These are phyloP conservation scores for Alectura lathami DNA, from an alignment of 2,113 vertebrate species.

Conservation along the genomic window DNA sequence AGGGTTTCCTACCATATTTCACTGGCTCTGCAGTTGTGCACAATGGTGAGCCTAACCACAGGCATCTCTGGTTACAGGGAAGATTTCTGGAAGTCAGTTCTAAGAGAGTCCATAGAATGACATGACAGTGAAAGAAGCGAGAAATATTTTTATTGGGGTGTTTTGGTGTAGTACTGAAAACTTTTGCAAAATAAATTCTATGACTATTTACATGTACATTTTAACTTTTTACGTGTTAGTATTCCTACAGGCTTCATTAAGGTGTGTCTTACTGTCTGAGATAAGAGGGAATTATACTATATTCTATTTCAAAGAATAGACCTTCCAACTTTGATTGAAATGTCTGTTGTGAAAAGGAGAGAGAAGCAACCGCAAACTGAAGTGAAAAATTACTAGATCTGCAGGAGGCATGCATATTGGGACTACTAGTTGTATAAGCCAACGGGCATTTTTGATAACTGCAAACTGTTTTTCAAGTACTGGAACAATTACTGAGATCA, in stretches of 20 bases:
- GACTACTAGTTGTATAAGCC: not conserved
- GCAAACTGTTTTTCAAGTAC: not conserved
- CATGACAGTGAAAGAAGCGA: not conserved
- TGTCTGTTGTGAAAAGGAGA: not conserved
- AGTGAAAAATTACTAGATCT: not conserved
- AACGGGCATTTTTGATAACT: not conserved
- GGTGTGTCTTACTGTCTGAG: not conserved
- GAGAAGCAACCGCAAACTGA: not conserved
- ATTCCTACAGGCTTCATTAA: not conserved
- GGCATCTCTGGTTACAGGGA: not conserved
- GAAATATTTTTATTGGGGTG: not conserved
- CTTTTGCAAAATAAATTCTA: not conserved
- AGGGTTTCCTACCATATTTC: not conserved
- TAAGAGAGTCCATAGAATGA: not conserved
- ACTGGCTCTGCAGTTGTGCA: fast-evolving
- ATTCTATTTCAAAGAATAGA: not conserved
- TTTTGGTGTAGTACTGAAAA: not conserved
- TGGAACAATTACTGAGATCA: not conserved
- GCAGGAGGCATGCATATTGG: not conserved
- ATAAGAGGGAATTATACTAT: not conserved
- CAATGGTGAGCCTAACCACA: not conserved
- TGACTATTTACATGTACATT: not conserved
- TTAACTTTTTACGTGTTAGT: not conserved
- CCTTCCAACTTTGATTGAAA: not conserved
- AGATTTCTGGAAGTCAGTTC: not conserved